Evolutionary conservation across 2,888 invertebrate genomes (phyloP).

Genomic region (Troides aeacus): DNA sequence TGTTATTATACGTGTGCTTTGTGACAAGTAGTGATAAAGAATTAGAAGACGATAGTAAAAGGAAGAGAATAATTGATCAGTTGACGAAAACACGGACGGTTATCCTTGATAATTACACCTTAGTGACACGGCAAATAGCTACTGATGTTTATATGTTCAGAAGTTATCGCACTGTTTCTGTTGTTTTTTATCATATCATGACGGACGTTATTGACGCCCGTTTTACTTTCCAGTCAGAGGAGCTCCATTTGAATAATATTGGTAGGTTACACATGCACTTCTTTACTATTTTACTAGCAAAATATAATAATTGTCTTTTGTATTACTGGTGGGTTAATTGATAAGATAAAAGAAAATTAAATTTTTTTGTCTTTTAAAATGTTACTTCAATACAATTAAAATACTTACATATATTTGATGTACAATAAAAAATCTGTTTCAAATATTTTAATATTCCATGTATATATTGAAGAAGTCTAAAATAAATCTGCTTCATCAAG

Average conservation of each 20-base stretch:
- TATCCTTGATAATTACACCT: conserved; percentile 62
- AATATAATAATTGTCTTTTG: neutral
- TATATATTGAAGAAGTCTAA: too few species aligned
- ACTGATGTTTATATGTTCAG: conserved; percentile 73
- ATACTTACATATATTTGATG: too few species aligned
- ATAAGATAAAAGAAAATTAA: neutral
- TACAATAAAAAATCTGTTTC: too few species aligned
- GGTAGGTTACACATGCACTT: conserved; percentile 53
- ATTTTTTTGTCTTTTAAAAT: neutral
- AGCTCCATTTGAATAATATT: conserved; percentile 73
- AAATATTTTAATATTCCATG: too few species aligned
- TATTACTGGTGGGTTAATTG: neutral
- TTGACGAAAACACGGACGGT: conserved; percentile 65
- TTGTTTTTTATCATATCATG: conserved; percentile 66
- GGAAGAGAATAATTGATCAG: conserved; percentile 66
- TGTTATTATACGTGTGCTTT: conserved; percentile 59
- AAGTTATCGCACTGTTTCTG: conserved; percentile 71
- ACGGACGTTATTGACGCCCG: conserved; percentile 67
- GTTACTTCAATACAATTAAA: neutral
- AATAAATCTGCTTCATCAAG: too few species aligned
- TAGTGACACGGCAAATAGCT: conserved; percentile 70
- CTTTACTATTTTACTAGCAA: neutral
- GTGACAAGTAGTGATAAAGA: conserved; percentile 60
- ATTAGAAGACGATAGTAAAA: conserved; percentile 58
- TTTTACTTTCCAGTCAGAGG: conserved; percentile 74